These are phyloP conservation scores for Eulimnadia texana DNA, from an alignment of 1,140 invertebrate genomes.

Conservation along the genomic window DNA sequence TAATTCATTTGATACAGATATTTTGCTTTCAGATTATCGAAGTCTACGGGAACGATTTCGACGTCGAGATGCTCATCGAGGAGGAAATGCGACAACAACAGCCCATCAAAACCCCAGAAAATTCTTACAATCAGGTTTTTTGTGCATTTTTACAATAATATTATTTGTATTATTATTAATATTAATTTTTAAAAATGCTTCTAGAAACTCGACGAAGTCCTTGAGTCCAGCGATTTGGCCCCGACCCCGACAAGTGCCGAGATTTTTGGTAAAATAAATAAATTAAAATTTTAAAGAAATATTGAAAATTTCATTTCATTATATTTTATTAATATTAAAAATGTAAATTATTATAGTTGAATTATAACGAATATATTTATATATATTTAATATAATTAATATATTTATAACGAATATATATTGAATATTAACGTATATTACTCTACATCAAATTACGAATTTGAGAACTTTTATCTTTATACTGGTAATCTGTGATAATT, in stretches of 20 bases:
- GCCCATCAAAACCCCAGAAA: neutral
- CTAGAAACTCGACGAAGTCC: slow-evolving; percentile 16
- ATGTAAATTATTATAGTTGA: no score
- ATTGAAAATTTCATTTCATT: no score
- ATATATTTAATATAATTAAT: no score
- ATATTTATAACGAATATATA: no score
- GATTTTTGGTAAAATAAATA: slow-evolving; percentile 28
- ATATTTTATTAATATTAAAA: no score
- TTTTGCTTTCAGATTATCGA: neutral
- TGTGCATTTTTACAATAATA: neutral
- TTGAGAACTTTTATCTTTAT: no score
- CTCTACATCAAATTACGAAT: no score
- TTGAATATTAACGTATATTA: no score
- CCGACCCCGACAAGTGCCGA: slow-evolving; percentile 28
- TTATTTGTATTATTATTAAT: neutral
- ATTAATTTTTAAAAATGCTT: neutral
- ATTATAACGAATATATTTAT: no score
- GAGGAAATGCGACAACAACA: neutral
- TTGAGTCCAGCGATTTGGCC: slow-evolving; percentile 27
- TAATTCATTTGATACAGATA: no score
- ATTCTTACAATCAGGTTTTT: neutral
- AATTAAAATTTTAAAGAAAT: neutral
- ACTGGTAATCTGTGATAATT: no score
- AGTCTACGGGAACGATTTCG: slow-evolving; percentile 1
- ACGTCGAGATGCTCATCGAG: neutral